These are phyloP conservation scores for Gadopsis bispinosus DNA, from an alignment of 2,797 vertebrate genomes.

Conservation along the genomic window DNA sequence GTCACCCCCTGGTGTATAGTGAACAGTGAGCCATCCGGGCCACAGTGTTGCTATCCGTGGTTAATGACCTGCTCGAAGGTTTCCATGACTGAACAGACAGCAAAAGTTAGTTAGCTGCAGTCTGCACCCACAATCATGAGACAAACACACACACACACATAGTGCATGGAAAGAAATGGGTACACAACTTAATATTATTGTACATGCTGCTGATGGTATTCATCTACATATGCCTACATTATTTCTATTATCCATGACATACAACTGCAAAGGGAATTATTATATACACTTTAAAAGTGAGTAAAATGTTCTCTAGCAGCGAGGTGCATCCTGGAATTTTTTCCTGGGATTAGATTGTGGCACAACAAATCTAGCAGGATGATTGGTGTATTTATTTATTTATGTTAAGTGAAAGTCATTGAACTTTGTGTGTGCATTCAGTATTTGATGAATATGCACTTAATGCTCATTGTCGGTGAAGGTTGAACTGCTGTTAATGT, in stretches of 20 bases:
- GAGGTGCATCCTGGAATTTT: slow-evolving; percentile 29
- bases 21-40: slow-evolving; percentile 52
- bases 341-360: slow-evolving; percentile 30
- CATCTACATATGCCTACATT: slow-evolving; percentile 26
- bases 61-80: slow-evolving; percentile 70
- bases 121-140: slow-evolving; percentile 9
- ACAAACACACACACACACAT: not conserved
- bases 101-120: slow-evolving; percentile 55
- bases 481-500: slow-evolving; percentile 48
- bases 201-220: slow-evolving; percentile 19
- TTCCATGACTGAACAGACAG: slow-evolving; percentile 44
- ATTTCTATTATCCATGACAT: slow-evolving; percentile 12
- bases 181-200: slow-evolving; percentile 40
- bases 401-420: slow-evolving; percentile 37
- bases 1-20: slow-evolving; percentile 64
- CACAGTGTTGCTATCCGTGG: slow-evolving; percentile 57
- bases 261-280: slow-evolving; percentile 15
- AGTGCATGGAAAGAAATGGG: slow-evolving; percentile 35
- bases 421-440: slow-evolving; percentile 13
- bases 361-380: slow-evolving; percentile 13
- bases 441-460: slow-evolving; percentile 55
- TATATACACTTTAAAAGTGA: slow-evolving; percentile 17
- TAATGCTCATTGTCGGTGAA: slow-evolving; percentile 39
- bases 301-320: not conserved
- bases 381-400: slow-evolving; percentile 49